Evolutionary conservation across 23 tunicate species (phyloP).

Genomic region (Aplidium turbinatum): DNA sequence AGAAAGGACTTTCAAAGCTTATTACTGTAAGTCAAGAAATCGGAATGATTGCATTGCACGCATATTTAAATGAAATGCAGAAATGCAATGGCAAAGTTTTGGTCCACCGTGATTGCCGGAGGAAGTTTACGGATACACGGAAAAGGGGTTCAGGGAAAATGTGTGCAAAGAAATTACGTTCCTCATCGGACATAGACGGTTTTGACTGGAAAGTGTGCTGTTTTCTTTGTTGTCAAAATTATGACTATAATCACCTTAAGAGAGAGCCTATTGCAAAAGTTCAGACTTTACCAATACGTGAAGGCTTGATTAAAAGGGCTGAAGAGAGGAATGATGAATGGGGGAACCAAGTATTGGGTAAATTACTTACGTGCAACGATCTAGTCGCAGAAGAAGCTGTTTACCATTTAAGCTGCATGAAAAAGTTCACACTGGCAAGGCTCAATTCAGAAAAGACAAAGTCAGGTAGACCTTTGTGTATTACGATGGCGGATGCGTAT

Average conservation of each 20-base stretch:
- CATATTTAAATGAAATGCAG: too few species aligned
- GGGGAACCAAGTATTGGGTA: background rate
- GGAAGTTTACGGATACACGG: too few species aligned
- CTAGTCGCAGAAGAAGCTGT: constrained; percentile 8
- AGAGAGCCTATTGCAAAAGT: background rate
- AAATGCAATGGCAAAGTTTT: too few species aligned
- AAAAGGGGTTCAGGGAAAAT: too few species aligned
- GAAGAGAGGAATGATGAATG: constrained; percentile 9
- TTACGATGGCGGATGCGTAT: background rate
- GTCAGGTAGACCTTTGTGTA: background rate
- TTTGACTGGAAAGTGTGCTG: background rate
- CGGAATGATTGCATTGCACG: too few species aligned
- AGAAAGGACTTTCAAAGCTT: too few species aligned
- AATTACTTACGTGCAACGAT: background rate
- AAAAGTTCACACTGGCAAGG: too few species aligned
- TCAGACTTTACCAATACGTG: background rate
- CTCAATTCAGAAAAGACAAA: too few species aligned
- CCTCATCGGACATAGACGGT: too few species aligned
- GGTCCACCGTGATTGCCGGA: too few species aligned
- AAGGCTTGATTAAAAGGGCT: background rate
- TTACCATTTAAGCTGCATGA: constrained; percentile 6
- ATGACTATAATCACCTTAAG: background rate
- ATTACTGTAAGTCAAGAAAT: too few species aligned
- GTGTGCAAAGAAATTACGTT: too few species aligned
- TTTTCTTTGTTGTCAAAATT: background rate